These are phyloP conservation scores for Brachionichthys hirsutus DNA, from an alignment of 2,113 vertebrate genomes.

Conservation along the genomic window DNA sequence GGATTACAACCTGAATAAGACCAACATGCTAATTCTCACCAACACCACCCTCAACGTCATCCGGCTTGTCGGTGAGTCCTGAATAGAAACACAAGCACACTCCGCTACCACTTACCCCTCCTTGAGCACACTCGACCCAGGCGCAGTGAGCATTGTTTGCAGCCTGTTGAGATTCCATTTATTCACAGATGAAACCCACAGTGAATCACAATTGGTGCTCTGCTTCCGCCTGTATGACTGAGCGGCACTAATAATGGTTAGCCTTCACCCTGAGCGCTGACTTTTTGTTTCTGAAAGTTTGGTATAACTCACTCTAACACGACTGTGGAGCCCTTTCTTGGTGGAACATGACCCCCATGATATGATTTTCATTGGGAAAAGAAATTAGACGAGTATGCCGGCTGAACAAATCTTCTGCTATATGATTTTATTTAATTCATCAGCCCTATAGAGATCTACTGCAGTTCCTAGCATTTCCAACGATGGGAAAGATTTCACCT, in stretches of 20 bases:
- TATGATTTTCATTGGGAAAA: slow-evolving; percentile 18
- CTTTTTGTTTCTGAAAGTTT: slow-evolving; percentile 36
- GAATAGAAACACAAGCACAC: background rate
- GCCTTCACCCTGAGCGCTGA: slow-evolving; percentile 34
- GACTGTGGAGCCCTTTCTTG: background rate
- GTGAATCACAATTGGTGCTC: slow-evolving; percentile 16
- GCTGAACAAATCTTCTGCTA: background rate
- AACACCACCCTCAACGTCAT: slow-evolving; percentile 98
- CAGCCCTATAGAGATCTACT: background rate
- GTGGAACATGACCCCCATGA: slow-evolving; percentile 15
- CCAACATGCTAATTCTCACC: slow-evolving; percentile 93
- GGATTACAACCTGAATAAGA: slow-evolving; percentile 92
- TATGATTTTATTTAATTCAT: slow-evolving; percentile 5
- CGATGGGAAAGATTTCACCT: background rate
- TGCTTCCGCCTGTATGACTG: slow-evolving; percentile 50
- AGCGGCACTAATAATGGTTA: slow-evolving; percentile 51
- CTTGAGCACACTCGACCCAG: slow-evolving; percentile 7
- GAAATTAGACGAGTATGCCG: slow-evolving; percentile 7
- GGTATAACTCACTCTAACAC: slow-evolving; percentile 32
- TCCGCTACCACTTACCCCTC: background rate
- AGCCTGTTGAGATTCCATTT: slow-evolving; percentile 36
- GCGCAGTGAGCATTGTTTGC: slow-evolving; percentile 7
- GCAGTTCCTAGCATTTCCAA: background rate
- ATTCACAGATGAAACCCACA: slow-evolving; percentile 54
- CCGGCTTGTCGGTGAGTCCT: slow-evolving; percentile 94